phyloP scores from a whole-genome alignment of 2,888 invertebrate species.

The Thereva unica region DNA sequence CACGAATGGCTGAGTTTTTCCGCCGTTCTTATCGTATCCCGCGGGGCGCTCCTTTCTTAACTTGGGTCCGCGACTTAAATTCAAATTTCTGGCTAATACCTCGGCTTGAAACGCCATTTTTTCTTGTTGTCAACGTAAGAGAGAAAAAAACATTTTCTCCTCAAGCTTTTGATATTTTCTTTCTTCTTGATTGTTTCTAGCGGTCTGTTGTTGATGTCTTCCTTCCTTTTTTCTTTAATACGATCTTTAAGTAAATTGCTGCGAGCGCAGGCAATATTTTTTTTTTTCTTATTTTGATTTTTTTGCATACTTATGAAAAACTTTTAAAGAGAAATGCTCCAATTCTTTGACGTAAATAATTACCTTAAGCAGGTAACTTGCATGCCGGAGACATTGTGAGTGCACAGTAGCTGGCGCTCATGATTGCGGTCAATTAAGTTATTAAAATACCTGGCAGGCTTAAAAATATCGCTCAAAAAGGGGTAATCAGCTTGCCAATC shows the following conservation, averaged over 20 bases:
- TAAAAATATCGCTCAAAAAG: conserved; percentile 22
- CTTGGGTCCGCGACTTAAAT: conserved; percentile 29
- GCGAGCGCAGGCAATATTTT: not conserved
- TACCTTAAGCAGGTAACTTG: conserved; percentile 28
- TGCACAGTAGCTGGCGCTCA: conserved; percentile 16
- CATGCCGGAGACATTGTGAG: conserved; percentile 15
- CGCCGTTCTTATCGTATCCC: conserved; percentile 1
- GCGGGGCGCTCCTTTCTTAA: conserved; percentile 19
- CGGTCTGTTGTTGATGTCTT: too few species aligned
- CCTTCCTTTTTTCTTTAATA: not conserved
- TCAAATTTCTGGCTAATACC: conserved; percentile 33
- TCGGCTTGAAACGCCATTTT: conserved; percentile 31
- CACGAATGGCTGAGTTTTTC: conserved; percentile 26
- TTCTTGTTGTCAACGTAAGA: conserved; percentile 32
- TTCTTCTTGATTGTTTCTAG: too few species aligned
- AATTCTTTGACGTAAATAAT: conserved; percentile 25
- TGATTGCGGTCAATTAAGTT: conserved; percentile 29
- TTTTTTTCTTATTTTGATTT: not conserved
- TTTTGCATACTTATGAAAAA: not conserved
- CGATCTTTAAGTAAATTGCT: conserved; percentile 13
- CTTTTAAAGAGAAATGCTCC: conserved; percentile 4
- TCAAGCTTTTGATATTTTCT: too few species aligned
- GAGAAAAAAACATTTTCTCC: too few species aligned
- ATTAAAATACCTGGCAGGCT: conserved; percentile 20
- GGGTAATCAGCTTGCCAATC: conserved; percentile 11